Conservation (phyloP, 2,888 invertebrate genomes). For the Ferrisia virgata region DNA sequence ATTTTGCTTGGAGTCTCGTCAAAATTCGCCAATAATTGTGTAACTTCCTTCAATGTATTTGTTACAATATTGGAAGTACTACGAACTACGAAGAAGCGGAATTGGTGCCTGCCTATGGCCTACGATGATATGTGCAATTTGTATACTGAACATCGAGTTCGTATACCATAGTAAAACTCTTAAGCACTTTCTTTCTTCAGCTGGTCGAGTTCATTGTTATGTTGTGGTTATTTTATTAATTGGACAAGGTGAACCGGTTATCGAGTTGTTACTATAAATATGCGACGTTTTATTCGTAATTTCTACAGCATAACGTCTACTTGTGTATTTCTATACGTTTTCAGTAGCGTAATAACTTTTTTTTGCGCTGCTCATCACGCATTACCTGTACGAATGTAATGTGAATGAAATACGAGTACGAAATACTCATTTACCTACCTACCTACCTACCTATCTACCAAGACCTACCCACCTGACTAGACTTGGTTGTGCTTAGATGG, state of each 20-base stretch:
- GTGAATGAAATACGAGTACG: background rate
- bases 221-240: constrained; percentile 14
- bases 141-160: too few species aligned
- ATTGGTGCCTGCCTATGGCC: too few species aligned
- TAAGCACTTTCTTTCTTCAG: background rate
- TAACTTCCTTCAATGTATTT: too few species aligned
- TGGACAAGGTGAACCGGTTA: constrained; percentile 34
- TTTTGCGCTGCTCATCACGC: background rate
- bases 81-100: too few species aligned
- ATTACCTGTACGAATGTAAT: background rate
- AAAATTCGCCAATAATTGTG: too few species aligned
- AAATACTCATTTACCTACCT: too few species aligned
- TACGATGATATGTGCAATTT: too few species aligned
- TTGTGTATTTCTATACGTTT: background rate
- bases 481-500: too few species aligned
- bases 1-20: too few species aligned
- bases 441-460: too few species aligned
- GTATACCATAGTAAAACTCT: background rate
- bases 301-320: background rate
- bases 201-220: background rate
- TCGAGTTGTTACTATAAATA: constrained; percentile 32
- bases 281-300: constrained; percentile 24
- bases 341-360: background rate
- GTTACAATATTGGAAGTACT: too few species aligned
- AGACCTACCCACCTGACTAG: too few species aligned